These are phyloP conservation scores for Chelonus formosanus DNA, from an alignment of 2,888 invertebrate genomes.

Conservation along the genomic window DNA sequence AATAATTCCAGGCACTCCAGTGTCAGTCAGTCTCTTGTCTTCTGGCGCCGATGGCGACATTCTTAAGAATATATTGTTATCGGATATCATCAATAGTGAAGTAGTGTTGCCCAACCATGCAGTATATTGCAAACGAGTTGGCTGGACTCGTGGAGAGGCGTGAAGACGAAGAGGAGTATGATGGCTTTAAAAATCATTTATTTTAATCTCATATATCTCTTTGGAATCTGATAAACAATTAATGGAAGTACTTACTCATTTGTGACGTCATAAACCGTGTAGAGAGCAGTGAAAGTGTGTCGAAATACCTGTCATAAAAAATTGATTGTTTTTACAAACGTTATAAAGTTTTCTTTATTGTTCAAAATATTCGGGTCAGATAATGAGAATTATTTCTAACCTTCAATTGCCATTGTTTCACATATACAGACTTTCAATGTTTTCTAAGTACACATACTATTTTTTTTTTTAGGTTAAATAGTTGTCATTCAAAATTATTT, in stretches of 20 bases:
- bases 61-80: constrained; percentile 89
- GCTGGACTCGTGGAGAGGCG: constrained; percentile 74
- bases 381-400: no score
- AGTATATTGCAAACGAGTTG: constrained; percentile 83
- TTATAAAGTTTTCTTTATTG: no score
- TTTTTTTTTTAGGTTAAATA: no score
- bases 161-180: constrained; percentile 86
- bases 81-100: constrained; percentile 80
- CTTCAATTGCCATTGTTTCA: no score
- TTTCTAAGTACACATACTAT: no score
- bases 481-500: no score
- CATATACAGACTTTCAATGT: no score
- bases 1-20: constrained; percentile 80
- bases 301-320: constrained; percentile 79
- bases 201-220: background rate
- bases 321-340: background rate
- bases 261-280: constrained; percentile 90
- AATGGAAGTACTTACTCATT: constrained; percentile 79
- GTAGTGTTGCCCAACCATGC: constrained; percentile 84
- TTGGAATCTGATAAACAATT: constrained; percentile 15
- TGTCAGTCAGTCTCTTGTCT: constrained; percentile 77
- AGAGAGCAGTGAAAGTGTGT: constrained; percentile 86
- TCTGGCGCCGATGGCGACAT: constrained; percentile 74
- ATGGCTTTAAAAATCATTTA: constrained; percentile 68
- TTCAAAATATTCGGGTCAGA: no score